Base-by-base conservation (phyloP, 1,140 invertebrate species). In the Scaptomyza montana region DNA sequence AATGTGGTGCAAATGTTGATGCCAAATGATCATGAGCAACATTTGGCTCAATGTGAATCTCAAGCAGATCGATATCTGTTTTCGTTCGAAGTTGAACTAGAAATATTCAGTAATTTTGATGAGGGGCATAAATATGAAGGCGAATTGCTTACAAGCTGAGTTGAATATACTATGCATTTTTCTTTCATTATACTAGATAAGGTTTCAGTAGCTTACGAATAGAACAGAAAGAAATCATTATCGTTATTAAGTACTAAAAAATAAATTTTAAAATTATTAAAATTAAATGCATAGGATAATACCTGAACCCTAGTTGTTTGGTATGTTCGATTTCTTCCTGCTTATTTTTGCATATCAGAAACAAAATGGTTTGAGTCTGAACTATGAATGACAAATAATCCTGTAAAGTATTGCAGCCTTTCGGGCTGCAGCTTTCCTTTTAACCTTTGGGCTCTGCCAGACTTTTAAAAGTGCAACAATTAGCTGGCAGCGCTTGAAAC, bases 21-120 rank as follows among this genome's bases (percentile, higher is more conserved):
- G 69, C 13, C 28, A 64, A 65, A n/a, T n/a, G n/a, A n/a, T n/a
- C n/a, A n/a, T n/a, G n/a, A 51, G 30, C 69, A 67, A 60, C 63
- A 72, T 59, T 49, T 72, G 69, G 47, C 63, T 59, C 62, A 66
- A 72, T 66, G 46, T 53, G 30, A 39, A 45, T 47, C 41, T 28
- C 5, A 54, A 41, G 41, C 53, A 25, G 46, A n/a, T 50, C 46
- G 30, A 12, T 50, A n/a, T 41, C 50, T 70, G 12, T 66, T 66
- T 45, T 51, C 33, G 45, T 70, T 70, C 61, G 56, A 53, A 46
- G n/a, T 45, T 13, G 16, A 68, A 53, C 55, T 1, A 33, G 36
- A 36, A 36, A 2, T 33, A 6, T 39, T 46, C 4, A 16, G 10
- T 10, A 16, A 53, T 8, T n/a, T 19, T 68, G 57, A 61, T 68